A percentile compares a stretch with the other conserved stretches of the same genome.
These are phyloP conservation scores for Chrysogorgia sp. DNA, from an alignment of 92 coral and sea anemone genomes.

Conservation along the genomic window DNA sequence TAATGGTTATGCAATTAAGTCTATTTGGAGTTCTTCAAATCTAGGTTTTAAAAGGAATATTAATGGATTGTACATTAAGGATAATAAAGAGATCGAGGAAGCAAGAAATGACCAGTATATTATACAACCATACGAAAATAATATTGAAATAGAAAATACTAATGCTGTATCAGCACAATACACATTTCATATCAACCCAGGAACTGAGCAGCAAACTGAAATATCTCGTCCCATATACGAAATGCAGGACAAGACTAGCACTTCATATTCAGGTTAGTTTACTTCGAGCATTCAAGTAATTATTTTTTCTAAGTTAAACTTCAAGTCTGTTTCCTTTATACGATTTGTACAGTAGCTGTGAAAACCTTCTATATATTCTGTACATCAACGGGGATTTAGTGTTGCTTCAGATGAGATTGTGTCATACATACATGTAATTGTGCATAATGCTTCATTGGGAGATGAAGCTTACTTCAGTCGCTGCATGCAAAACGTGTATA, in stretches of 20 bases:
- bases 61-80: neutral
- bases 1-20: neutral
- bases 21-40: neutral
- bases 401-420: too few species aligned
- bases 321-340: too few species aligned
- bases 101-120: neutral
- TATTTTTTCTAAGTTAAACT: too few species aligned
- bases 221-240: neutral
- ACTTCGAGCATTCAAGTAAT: too few species aligned
- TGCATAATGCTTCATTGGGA: too few species aligned
- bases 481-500: too few species aligned
- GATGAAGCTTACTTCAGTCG: too few species aligned
- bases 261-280: neutral
- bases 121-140: neutral
- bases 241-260: neutral
- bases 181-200: slow-evolving; percentile 12
- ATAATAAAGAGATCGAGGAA: neutral
- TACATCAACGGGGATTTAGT: too few species aligned
- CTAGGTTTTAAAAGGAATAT: neutral
- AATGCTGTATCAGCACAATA: neutral
- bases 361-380: too few species aligned
- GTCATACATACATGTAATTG: too few species aligned
- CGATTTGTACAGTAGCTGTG: too few species aligned
- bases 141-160: neutral
- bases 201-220: neutral